Evolutionary conservation across 2,113 vertebrate genomes (phyloP).

Genomic region (Alexandromys fortis): DNA sequence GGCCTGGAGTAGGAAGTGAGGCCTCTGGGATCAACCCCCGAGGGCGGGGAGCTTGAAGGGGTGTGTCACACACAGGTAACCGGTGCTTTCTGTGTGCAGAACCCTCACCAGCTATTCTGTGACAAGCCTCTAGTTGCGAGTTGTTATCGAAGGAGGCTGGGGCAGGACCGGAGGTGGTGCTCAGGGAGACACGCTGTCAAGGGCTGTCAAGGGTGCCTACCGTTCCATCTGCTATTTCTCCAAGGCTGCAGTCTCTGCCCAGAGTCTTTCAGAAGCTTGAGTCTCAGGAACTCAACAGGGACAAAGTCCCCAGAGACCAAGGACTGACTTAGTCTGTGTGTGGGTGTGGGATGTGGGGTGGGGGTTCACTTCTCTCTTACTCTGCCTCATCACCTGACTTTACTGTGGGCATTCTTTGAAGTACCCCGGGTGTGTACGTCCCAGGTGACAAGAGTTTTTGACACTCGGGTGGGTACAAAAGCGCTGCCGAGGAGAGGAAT

Average conservation of each 20-base stretch:
- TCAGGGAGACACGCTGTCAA: background rate
- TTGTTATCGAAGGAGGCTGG: background rate
- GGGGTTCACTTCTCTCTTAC: background rate
- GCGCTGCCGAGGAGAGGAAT: background rate
- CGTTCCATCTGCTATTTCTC: background rate
- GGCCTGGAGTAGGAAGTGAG: background rate
- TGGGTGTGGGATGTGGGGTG: background rate
- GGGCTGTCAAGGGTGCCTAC: background rate
- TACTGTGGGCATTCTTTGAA: background rate
- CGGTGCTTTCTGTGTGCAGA: background rate
- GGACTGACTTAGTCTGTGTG: background rate
- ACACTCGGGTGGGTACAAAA: background rate
- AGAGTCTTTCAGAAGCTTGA: background rate
- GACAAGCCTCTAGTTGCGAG: background rate
- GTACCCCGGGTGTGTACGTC: background rate
- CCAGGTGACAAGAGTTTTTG: background rate
- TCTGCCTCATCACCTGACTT: background rate
- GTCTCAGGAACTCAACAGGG: background rate
- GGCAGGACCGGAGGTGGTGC: background rate
- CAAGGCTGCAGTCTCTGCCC: background rate
- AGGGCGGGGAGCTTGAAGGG: fast-evolving
- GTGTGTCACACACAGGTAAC: background rate
- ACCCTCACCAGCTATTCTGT: background rate
- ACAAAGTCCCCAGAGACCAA: background rate
- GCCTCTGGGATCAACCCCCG: background rate